Conservation (phyloP, 2,113 vertebrate genomes). For the Epinephelus lanceolatus region DNA sequence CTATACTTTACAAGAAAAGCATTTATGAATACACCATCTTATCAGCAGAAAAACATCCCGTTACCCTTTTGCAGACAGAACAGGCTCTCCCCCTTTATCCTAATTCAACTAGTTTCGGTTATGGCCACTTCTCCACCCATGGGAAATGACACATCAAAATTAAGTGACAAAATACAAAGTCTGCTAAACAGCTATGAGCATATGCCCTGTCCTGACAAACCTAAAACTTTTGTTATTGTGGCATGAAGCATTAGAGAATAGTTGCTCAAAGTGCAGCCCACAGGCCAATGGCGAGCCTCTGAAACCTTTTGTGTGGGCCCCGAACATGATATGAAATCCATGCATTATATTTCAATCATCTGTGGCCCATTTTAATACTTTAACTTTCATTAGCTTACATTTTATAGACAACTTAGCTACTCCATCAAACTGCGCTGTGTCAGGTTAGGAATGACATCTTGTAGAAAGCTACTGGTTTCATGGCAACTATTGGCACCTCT, state of each 20-base stretch:
- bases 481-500: too few relatives aligned
- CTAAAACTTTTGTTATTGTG: background rate
- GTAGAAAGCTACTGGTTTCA: too few relatives aligned
- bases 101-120: constrained; percentile 14
- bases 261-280: too few relatives aligned
- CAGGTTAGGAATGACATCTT: too few relatives aligned
- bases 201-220: background rate
- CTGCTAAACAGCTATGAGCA: background rate
- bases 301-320: too few relatives aligned
- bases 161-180: background rate
- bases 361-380: too few relatives aligned
- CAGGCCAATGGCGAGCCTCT: too few relatives aligned
- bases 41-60: background rate
- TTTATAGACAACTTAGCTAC: too few relatives aligned
- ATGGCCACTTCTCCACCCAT: background rate
- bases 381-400: too few relatives aligned
- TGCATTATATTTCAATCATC: too few relatives aligned
- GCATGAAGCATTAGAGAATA: background rate
- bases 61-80: background rate
- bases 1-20: background rate
- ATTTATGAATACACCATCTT: background rate
- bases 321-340: too few relatives aligned
- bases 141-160: constrained; percentile 20
- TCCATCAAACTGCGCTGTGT: too few relatives aligned
- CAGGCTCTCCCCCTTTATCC: background rate